Conservation (phyloP, 2,797 vertebrate species). For the Lophius americanus region DNA sequence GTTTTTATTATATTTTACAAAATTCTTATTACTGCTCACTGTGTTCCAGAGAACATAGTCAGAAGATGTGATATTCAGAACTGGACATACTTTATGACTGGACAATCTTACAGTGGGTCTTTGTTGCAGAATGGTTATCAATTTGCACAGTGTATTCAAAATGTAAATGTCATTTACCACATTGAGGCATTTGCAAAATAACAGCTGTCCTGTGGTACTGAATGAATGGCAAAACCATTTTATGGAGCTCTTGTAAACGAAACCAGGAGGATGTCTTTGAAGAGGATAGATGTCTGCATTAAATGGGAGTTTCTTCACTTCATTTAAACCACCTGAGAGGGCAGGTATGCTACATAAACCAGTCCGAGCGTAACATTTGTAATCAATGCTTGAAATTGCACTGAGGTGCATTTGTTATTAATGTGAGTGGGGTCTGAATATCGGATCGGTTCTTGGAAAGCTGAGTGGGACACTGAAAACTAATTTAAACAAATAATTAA, state of each 20-base stretch:
- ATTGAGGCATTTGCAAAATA: constrained; percentile 73
- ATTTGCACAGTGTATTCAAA: constrained; percentile 47
- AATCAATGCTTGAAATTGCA: constrained; percentile 2
- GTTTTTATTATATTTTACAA: no score
- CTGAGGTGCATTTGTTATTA: constrained; percentile 10
- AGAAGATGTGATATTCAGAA: no score
- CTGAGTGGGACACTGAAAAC: not conserved
- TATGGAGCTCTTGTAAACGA: constrained; percentile 26
- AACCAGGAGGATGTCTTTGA: constrained; percentile 21
- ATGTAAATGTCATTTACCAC: constrained; percentile 55
- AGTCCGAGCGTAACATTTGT: not conserved
- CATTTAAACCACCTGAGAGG: constrained; percentile 13
- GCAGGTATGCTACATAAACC: not conserved
- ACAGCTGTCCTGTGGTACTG: constrained; percentile 42
- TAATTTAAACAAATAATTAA: no score
- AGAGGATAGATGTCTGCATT: not conserved
- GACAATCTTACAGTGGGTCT: constrained; percentile 27
- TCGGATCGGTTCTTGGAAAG: constrained; percentile 5
- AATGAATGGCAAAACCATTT: constrained; percentile 25
- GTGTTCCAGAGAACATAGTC: no score
- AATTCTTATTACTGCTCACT: no score
- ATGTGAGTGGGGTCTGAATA: constrained; percentile 1
- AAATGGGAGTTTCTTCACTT: not conserved
- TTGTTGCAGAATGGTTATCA: constrained; percentile 40
- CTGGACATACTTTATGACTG: not conserved